Percentiles rank a stretch among this genome's conserved stretches.
These are phyloP conservation scores for Gandaritis pyraliata DNA, from an alignment of 2,888 invertebrate genomes.

Conservation along the genomic window DNA sequence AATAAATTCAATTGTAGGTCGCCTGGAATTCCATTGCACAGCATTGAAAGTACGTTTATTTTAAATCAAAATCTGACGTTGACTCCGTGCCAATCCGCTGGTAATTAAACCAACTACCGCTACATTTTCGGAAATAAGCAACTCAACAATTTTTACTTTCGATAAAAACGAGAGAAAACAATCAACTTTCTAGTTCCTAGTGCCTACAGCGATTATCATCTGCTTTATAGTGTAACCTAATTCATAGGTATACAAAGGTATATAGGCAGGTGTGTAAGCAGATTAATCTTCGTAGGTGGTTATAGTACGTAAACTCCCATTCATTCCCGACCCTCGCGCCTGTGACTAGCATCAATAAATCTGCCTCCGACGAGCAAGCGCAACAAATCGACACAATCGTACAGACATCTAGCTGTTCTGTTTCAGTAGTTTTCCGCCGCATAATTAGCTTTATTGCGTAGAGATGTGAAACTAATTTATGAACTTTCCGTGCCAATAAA, in stretches of 20 bases:
- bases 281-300: too few relatives aligned
- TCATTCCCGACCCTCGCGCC: neutral
- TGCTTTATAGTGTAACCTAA: too few relatives aligned
- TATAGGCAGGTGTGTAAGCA: too few relatives aligned
- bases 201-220: too few relatives aligned
- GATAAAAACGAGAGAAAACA: neutral
- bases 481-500: constrained; percentile 1
- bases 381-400: neutral
- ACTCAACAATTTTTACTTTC: constrained; percentile 28
- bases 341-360: neutral
- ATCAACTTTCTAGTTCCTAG: neutral
- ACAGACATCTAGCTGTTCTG: constrained; percentile 3
- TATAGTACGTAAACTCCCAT: neutral
- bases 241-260: too few relatives aligned
- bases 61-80: constrained; percentile 57
- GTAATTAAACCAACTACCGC: constrained; percentile 48
- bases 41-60: constrained; percentile 43
- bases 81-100: constrained; percentile 57
- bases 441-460: neutral
- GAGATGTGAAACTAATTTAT: constrained; percentile 4
- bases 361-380: neutral
- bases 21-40: constrained; percentile 24
- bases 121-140: constrained; percentile 41
- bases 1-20: constrained; percentile 23
- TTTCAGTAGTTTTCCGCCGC: neutral